Evolutionary conservation across 1,140 invertebrate genomes (phyloP).

Genomic region (Drosophila pandora): DNA sequence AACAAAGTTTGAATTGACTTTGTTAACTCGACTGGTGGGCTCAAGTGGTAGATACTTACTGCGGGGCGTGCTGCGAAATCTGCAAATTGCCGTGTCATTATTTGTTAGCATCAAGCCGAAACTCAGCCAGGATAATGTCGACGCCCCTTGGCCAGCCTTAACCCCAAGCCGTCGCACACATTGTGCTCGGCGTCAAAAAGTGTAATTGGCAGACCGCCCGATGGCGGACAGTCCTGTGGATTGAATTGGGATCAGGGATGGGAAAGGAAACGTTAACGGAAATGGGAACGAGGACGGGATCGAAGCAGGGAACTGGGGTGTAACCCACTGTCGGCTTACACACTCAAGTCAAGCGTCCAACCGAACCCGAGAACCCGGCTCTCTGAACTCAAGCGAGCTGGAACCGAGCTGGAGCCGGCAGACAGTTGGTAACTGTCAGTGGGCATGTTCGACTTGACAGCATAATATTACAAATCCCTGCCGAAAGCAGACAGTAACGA

Average conservation of each 20-base stretch:
- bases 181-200: conserved; percentile 65
- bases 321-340: conserved; percentile 63
- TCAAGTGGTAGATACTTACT: conserved; percentile 54
- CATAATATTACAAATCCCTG: conserved; percentile 78
- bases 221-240: conserved; percentile 4
- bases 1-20: conserved; percentile 75
- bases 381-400: conserved; percentile 3
- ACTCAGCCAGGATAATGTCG: conserved; percentile 44
- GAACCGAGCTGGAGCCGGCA: conserved; percentile 2
- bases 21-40: conserved; percentile 67
- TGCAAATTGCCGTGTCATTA: conserved; percentile 84
- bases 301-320: conserved; percentile 13
- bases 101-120: conserved; percentile 81
- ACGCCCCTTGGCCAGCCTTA: conserved; percentile 29
- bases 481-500: conserved; percentile 71
- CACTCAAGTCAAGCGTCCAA: conserved; percentile 61
- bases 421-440: conserved; percentile 72
- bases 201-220: conserved; percentile 74
- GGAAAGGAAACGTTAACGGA: background rate
- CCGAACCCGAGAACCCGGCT: conserved; percentile 30
- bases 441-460: conserved; percentile 76
- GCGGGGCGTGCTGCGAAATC: conserved; percentile 78
- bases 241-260: background rate
- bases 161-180: conserved; percentile 4
- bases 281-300: background rate